Evolutionary conservation across 2,888 invertebrate genomes (phyloP).

Genomic region (Scaptomyza reducta): DNA sequence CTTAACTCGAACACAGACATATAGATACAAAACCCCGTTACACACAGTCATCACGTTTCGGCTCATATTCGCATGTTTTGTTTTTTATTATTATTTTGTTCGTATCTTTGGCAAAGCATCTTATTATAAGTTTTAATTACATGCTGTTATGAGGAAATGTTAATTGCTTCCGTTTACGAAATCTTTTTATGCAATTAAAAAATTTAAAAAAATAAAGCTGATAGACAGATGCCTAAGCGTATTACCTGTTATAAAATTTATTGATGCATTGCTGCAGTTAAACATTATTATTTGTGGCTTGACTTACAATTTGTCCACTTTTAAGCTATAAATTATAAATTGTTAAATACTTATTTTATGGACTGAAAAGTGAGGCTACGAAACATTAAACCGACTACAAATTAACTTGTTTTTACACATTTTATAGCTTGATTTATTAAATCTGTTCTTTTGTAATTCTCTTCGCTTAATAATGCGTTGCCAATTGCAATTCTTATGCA

Average conservation of each 20-base stretch:
- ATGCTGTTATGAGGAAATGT: conserved; percentile 72
- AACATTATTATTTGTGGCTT: too few relatives aligned
- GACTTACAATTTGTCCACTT: too few relatives aligned
- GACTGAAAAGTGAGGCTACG: too few relatives aligned
- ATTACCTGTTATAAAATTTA: background rate
- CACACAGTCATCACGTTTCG: conserved; percentile 6
- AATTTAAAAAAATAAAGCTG: conserved; percentile 7
- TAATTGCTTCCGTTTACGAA: conserved; percentile 79
- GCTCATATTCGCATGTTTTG: conserved; percentile 63
- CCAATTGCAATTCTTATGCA: conserved; percentile 16
- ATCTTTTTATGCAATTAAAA: conserved; percentile 39
- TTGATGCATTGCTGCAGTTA: background rate
- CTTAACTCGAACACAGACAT: conserved; percentile 22
- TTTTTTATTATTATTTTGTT: conserved; percentile 49
- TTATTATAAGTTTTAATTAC: conserved; percentile 80
- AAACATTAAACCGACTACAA: too few relatives aligned
- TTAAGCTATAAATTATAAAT: too few relatives aligned
- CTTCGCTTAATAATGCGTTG: conserved; percentile 11
- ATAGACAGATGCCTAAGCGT: conserved; percentile 12
- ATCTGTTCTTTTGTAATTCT: background rate
- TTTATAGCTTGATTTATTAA: background rate
- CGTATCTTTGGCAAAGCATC: conserved; percentile 73
- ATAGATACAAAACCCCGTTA: conserved; percentile 13
- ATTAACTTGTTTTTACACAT: too few relatives aligned
- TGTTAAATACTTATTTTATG: too few relatives aligned